Conservation (phyloP, 1,140 invertebrate genomes). For the Acromyrmex echinatior region DNA sequence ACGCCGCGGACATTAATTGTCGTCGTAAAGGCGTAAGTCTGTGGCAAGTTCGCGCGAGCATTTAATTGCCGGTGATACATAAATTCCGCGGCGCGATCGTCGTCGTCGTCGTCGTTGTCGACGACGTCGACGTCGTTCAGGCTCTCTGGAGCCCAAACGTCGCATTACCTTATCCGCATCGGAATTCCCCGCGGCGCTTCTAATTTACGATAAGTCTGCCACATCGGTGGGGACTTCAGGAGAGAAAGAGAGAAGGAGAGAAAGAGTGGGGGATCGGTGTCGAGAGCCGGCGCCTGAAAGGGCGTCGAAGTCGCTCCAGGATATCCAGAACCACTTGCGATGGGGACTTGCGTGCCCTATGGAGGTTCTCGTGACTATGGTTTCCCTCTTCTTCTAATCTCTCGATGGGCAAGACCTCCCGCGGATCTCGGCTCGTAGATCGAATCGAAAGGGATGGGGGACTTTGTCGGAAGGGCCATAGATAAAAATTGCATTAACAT, state of each 20-base stretch:
- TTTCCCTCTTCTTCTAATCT: neutral
- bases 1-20: constrained; percentile 59
- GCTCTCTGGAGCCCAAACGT: constrained; percentile 41
- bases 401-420: constrained; percentile 37
- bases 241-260: constrained; percentile 27
- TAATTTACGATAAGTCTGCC: constrained; percentile 79
- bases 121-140: constrained; percentile 57
- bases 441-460: neutral
- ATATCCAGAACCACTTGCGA: constrained; percentile 9
- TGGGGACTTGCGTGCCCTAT: constrained; percentile 29
- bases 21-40: constrained; percentile 42
- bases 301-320: constrained; percentile 64
- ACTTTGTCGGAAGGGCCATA: constrained; percentile 42
- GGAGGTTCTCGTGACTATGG: neutral
- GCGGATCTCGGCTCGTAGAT: constrained; percentile 29
- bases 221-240: constrained; percentile 44
- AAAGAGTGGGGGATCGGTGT: constrained; percentile 61
- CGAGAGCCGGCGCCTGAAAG: constrained; percentile 70
- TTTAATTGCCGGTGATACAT: constrained; percentile 73
- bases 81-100: constrained; percentile 67
- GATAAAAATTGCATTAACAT: constrained; percentile 59
- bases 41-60: constrained; percentile 50
- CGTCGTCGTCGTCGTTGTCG: constrained; percentile 20
- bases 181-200: constrained; percentile 76
- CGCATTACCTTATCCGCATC: constrained; percentile 71